A percentile compares a stretch with the other conserved stretches of the same genome.
Evolutionary conservation across 2,797 vertebrate species (phyloP).

Genomic region (Pampus argenteus): DNA sequence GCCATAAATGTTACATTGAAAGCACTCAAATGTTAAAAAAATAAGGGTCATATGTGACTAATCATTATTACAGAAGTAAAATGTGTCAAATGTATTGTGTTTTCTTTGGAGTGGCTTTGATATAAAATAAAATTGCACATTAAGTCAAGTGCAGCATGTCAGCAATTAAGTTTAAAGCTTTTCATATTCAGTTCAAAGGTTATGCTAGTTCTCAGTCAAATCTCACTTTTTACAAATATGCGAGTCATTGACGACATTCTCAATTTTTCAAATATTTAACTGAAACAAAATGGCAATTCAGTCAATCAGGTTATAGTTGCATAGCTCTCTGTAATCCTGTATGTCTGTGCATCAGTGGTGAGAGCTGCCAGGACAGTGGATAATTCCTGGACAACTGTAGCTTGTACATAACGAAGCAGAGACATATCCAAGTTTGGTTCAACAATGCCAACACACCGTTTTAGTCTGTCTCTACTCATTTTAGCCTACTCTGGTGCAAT

Average conservation of each 20-base stretch:
- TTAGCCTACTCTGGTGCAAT: neutral
- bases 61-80: neutral
- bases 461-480: neutral
- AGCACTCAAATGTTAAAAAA: neutral
- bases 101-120: neutral
- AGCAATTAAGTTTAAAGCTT: neutral
- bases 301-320: neutral
- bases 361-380: neutral
- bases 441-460: neutral
- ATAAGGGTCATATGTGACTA: neutral
- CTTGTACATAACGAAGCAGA: neutral
- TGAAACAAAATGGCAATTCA: neutral
- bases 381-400: neutral
- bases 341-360: neutral
- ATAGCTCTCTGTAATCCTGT: too few species aligned
- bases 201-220: neutral
- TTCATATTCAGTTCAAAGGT: neutral
- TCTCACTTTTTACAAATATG: neutral
- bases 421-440: neutral
- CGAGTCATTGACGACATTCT: neutral
- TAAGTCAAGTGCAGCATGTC: too few species aligned
- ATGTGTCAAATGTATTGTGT: neutral
- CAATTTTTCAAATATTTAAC: neutral
- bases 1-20: neutral
- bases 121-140: neutral